Evolutionary conservation across 2,888 invertebrate species (phyloP).

Genomic region (Invenusta paracnida): DNA sequence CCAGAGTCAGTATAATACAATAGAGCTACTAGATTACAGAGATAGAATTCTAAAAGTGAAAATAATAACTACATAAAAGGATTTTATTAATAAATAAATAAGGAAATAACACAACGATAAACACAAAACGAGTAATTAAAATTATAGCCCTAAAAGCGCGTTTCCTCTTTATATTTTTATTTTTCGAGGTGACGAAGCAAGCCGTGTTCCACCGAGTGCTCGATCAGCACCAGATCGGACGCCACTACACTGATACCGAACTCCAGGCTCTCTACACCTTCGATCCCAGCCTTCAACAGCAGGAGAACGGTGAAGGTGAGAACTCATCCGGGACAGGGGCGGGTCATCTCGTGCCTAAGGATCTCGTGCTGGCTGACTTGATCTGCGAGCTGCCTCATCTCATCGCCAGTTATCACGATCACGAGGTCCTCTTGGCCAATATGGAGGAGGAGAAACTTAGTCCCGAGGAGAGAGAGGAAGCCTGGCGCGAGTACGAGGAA

Average conservation of each 20-base stretch:
- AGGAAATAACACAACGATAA: no score
- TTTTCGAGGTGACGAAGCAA: conserved; percentile 74
- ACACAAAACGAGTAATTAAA: no score
- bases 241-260: conserved; percentile 92
- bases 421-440: conserved; percentile 88
- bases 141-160: no score
- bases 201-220: conserved; percentile 90
- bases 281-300: conserved; percentile 67
- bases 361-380: conserved; percentile 58
- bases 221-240: conserved; percentile 92
- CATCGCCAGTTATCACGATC: conserved; percentile 85
- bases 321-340: neutral
- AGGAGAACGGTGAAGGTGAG: conserved; percentile 61
- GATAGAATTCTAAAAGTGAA: no score
- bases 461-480: conserved; percentile 85
- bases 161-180: no score
- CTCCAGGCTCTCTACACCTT: conserved; percentile 83
- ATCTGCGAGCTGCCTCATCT: conserved; percentile 68
- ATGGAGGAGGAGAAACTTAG: conserved; percentile 81
- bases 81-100: no score
- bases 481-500: conserved; percentile 94
- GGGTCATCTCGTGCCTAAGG: conserved; percentile 57
- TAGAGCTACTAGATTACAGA: no score
- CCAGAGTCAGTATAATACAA: no score
- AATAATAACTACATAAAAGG: no score